Evolutionary conservation across 2,888 invertebrate species (phyloP).

Genomic region (Siphlonurus alternatus): DNA sequence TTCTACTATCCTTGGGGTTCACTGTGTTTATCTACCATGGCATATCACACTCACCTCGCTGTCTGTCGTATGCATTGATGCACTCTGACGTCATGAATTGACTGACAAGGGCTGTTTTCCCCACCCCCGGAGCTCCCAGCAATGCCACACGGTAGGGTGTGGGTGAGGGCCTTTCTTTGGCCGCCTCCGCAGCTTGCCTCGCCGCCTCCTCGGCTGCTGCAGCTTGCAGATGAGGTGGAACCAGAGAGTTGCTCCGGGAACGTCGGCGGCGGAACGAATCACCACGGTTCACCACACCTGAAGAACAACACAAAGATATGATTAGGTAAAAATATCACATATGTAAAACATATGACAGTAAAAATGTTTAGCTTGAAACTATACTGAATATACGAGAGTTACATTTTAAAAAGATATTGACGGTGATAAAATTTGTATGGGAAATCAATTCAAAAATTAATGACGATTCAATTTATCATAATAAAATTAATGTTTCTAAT

Average conservation of each 20-base stretch:
- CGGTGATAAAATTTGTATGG: too few species aligned
- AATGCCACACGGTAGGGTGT: conserved; percentile 48
- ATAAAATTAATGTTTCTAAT: too few species aligned
- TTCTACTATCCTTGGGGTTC: too few species aligned
- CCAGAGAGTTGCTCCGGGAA: conserved; percentile 66
- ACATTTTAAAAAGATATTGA: too few species aligned
- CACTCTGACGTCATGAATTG: conserved; percentile 89
- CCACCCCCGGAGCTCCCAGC: conserved; percentile 63
- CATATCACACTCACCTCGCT: conserved; percentile 56
- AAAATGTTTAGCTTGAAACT: too few species aligned
- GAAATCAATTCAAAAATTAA: too few species aligned
- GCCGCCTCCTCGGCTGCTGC: conserved; percentile 22
- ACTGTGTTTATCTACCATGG: too few species aligned
- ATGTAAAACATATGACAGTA: too few species aligned
- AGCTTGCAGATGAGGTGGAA: conserved; percentile 33
- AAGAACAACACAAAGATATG: conserved; percentile 16
- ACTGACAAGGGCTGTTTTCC: conserved; percentile 68
- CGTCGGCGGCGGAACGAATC: conserved; percentile 80
- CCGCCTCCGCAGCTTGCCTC: conserved; percentile 19
- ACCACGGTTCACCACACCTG: conserved; percentile 84
- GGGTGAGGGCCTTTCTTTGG: conserved; percentile 12
- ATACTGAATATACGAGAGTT: too few species aligned
- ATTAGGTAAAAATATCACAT: too few species aligned
- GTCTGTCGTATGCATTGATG: conserved; percentile 83
- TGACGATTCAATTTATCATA: too few species aligned